These are phyloP conservation scores for Taphrorychus bicolor DNA, from an alignment of 2,888 invertebrate species.

Conservation along the genomic window DNA sequence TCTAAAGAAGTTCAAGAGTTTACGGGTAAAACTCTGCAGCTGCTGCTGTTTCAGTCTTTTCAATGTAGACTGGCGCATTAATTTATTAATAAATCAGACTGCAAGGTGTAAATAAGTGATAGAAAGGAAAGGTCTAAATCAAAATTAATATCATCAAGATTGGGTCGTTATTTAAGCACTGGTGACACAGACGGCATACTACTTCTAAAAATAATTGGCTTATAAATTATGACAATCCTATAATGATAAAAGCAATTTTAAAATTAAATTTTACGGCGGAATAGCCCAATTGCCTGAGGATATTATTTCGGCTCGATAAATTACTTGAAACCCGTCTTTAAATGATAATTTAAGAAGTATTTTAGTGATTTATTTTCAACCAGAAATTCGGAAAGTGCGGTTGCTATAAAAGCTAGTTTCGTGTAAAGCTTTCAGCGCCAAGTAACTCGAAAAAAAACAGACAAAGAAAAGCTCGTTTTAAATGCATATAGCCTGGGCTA, in stretches of 20 bases:
- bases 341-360: background rate
- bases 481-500: conserved; percentile 9
- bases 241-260: background rate
- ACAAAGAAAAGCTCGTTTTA: background rate
- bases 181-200: background rate
- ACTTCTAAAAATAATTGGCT: background rate
- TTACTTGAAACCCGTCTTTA: background rate
- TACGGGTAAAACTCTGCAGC: too few species aligned
- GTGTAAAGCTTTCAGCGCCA: too few species aligned
- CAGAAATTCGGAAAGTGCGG: background rate
- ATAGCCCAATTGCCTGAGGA: background rate
- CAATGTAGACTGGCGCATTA: background rate
- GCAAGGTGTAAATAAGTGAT: too few species aligned
- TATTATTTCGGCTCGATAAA: background rate
- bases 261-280: background rate
- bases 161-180: background rate
- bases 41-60: background rate
- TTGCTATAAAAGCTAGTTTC: too few species aligned
- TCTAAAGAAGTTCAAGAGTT: too few species aligned
- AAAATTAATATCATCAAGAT: background rate
- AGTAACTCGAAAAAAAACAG: too few species aligned
- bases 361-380: background rate
- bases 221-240: background rate
- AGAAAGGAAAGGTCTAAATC: too few species aligned
- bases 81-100: background rate